phyloP scores from a whole-genome alignment of 2,797 vertebrate genomes.

The Notolepis coatsorum region DNA sequence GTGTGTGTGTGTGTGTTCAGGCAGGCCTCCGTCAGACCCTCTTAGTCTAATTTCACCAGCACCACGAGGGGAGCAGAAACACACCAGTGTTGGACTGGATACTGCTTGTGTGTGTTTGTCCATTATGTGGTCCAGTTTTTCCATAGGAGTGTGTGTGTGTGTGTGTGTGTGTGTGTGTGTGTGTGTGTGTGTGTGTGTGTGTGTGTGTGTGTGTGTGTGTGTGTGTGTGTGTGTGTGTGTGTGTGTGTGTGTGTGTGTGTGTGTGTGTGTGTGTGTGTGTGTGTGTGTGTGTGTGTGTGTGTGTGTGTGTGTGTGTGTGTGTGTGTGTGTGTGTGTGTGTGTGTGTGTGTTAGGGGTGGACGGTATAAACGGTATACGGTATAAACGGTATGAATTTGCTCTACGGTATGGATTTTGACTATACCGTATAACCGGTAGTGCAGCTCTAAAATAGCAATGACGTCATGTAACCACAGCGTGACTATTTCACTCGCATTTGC shows the following conservation, averaged over 20 bases:
- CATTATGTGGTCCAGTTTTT: background rate
- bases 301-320: too few relatives aligned
- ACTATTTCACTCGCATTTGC: too few relatives aligned
- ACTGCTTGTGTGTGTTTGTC: background rate
- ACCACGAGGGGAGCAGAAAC: conserved; percentile 31
- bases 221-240: background rate
- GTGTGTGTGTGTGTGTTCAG: conserved; percentile 8
- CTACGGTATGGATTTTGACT: too few relatives aligned
- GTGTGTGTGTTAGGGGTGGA: too few relatives aligned
- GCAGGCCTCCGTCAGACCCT: conserved; percentile 27
- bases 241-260: background rate
- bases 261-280: background rate
- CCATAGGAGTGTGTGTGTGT: background rate
- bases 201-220: too few relatives aligned
- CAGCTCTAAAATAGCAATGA: too few relatives aligned
- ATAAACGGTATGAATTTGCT: too few relatives aligned
- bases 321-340: too few relatives aligned
- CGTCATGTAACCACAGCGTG: too few relatives aligned
- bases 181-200: background rate
- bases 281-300: too few relatives aligned
- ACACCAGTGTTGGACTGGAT: background rate
- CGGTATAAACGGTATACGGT: too few relatives aligned
- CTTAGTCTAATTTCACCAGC: conserved; percentile 41
- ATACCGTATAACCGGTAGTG: too few relatives aligned
- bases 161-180: conserved; percentile 2